These are phyloP conservation scores for Athene cunicularia DNA, from an alignment of 2,113 vertebrate genomes.

Conservation along the genomic window DNA sequence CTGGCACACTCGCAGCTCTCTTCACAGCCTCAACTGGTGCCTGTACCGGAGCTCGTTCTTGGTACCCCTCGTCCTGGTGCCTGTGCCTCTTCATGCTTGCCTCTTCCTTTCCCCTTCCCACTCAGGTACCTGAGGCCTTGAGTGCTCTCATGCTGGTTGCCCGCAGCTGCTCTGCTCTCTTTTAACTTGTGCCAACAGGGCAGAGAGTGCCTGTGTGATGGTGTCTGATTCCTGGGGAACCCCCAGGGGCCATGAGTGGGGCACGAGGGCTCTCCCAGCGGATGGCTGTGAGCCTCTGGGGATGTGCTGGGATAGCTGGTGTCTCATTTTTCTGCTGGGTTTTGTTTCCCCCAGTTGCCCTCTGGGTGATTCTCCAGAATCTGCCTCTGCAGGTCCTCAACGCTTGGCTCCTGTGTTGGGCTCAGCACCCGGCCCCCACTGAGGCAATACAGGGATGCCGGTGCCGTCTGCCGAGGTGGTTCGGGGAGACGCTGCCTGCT, in stretches of 20 bases:
- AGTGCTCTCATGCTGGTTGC: background rate
- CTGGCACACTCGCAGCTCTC: background rate
- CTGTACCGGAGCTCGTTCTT: slow-evolving; percentile 18
- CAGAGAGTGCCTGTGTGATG: background rate
- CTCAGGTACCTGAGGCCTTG: slow-evolving; percentile 29
- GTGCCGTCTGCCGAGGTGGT: background rate
- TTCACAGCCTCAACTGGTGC: slow-evolving; percentile 46
- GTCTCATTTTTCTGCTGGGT: background rate
- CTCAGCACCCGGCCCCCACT: background rate
- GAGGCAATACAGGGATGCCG: background rate
- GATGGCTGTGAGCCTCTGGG: background rate
- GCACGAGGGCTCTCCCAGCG: background rate
- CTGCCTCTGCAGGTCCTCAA: background rate
- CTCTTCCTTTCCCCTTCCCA: background rate
- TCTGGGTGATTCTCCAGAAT: background rate
- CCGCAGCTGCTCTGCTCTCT: background rate
- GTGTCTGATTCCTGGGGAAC: background rate
- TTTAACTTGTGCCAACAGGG: slow-evolving; percentile 51
- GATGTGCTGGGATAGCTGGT: background rate
- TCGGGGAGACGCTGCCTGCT: background rate
- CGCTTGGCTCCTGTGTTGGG: background rate
- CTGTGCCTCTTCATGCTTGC: background rate
- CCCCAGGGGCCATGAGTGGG: background rate
- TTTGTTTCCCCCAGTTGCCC: slow-evolving; percentile 8
- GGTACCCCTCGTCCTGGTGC: slow-evolving; percentile 30